Evolutionary conservation across 2,113 vertebrate genomes (phyloP).

Genomic region (Cairina moschata): DNA sequence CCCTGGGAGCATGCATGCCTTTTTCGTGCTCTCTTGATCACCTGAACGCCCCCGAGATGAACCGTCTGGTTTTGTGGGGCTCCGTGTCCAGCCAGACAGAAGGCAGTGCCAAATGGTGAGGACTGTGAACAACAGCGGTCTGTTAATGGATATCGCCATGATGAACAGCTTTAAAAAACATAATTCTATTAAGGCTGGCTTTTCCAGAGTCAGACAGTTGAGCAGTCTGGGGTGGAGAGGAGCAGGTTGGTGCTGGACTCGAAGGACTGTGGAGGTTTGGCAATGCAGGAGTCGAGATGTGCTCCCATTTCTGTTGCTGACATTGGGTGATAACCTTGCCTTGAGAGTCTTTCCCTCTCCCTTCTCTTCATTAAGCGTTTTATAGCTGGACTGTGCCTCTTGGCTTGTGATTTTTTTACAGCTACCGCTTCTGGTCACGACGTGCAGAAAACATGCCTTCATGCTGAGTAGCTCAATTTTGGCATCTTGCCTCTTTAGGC

Average conservation of each 20-base stretch:
- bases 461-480: neutral
- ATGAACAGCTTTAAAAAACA: neutral
- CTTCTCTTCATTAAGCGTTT: neutral
- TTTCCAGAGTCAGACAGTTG: neutral
- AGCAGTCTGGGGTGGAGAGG: neutral
- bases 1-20: constrained; percentile 17
- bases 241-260: neutral
- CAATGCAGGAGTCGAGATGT: neutral
- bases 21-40: neutral
- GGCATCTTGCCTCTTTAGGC: neutral
- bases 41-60: neutral
- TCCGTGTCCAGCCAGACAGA: neutral
- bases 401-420: neutral
- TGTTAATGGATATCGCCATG: neutral
- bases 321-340: neutral
- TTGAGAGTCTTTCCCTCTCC: neutral
- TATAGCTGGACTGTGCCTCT: neutral
- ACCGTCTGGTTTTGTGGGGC: neutral
- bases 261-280: neutral
- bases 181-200: neutral
- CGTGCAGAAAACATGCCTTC: neutral
- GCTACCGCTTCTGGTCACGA: accelerated
- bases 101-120: neutral
- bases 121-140: neutral
- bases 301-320: neutral